phyloP scores from a whole-genome alignment of 2,888 invertebrate species.

The Cactoblastis cactorum region DNA sequence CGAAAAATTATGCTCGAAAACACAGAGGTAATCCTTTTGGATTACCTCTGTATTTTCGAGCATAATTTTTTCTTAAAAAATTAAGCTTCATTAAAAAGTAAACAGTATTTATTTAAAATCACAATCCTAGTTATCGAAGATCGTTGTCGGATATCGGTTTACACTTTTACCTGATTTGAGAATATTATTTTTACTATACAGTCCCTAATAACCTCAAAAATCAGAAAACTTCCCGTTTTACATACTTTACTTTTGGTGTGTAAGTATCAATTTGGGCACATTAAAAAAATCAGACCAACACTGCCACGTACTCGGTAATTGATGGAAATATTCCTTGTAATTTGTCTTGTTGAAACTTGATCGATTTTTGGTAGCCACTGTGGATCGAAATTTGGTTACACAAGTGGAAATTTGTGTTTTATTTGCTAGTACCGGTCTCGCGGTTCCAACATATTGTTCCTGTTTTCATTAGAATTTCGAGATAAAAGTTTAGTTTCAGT shows the following conservation, averaged over 20 bases:
- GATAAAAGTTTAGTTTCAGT: no score
- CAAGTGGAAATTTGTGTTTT: background rate
- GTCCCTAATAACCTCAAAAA: slow-evolving; percentile 3
- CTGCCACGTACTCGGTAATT: slow-evolving; percentile 3
- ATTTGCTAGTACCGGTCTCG: no score
- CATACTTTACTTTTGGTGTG: slow-evolving; percentile 1
- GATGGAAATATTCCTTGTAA: background rate
- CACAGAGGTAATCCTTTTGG: no score
- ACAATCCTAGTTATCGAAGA: background rate
- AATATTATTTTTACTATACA: slow-evolving; percentile 4
- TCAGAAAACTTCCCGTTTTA: background rate
- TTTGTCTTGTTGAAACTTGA: background rate
- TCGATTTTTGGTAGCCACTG: background rate
- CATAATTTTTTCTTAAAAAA: no score
- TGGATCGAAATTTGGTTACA: background rate
- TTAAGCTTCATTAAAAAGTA: no score
- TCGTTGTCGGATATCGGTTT: background rate
- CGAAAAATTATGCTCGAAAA: no score
- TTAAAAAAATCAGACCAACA: slow-evolving; percentile 7
- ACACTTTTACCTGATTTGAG: background rate
- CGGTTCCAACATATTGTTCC: no score
- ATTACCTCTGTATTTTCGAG: no score
- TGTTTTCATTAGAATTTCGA: no score
- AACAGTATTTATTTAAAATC: no score
- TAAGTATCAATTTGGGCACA: slow-evolving; percentile 8